These are phyloP conservation scores for Coelopa pilipes DNA, from an alignment of 2,888 invertebrate genomes.

Conservation along the genomic window DNA sequence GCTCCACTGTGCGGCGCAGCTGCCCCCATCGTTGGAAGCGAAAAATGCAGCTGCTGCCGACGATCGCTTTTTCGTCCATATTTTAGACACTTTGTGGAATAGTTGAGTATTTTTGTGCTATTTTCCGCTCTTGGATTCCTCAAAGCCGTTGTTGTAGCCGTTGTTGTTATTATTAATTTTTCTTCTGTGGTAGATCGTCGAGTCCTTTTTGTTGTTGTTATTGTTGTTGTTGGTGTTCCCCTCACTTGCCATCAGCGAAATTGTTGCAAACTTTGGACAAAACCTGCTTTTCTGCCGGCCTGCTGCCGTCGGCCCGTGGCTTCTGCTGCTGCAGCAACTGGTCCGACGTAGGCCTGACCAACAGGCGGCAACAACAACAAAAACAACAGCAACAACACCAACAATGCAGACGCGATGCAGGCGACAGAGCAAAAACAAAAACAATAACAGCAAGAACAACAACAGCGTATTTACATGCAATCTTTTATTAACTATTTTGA, in stretches of 20 bases:
- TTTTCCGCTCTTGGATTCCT: neutral
- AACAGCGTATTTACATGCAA: constrained; percentile 31
- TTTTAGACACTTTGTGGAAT: constrained; percentile 26
- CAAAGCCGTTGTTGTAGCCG: neutral
- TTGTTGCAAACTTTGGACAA: constrained; percentile 12
- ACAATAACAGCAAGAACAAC: constrained; percentile 2
- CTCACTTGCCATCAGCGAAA: constrained; percentile 3
- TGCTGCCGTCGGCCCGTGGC: neutral
- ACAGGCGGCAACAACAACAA: constrained; percentile 2
- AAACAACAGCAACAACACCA: no score
- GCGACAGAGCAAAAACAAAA: no score
- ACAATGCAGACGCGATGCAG: no score
- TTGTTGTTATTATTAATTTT: neutral
- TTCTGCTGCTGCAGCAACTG: constrained; percentile 13
- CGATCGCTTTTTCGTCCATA: neutral
- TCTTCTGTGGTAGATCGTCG: neutral
- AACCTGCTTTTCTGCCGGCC: neutral
- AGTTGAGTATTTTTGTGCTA: constrained; percentile 14
- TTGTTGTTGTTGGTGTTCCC: neutral
- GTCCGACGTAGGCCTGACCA: constrained; percentile 27
- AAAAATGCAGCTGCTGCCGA: constrained; percentile 9
- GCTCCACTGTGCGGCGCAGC: neutral
- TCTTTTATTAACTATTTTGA: constrained; percentile 37
- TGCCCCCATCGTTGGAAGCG: neutral
- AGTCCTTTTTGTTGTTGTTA: neutral